Conservation (phyloP, 2,888 invertebrate genomes). For the Sphecodes monilicornis region DNA sequence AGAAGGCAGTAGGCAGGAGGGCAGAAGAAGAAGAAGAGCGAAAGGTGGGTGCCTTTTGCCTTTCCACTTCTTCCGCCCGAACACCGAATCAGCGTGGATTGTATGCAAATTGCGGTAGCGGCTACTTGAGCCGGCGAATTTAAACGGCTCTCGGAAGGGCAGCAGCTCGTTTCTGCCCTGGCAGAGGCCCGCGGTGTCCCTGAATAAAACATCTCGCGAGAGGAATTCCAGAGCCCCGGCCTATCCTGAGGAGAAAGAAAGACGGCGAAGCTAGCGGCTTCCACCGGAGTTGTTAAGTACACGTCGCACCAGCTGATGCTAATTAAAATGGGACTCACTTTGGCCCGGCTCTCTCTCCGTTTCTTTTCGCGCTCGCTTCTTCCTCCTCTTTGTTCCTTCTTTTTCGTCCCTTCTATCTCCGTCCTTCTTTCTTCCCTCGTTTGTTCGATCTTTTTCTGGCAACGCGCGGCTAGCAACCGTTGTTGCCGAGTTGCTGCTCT, state of each 20-base stretch:
- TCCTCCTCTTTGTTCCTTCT: constrained; percentile 51
- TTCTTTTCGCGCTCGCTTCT: constrained; percentile 14
- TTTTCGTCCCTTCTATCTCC: not conserved
- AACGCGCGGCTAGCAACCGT: constrained; percentile 3
- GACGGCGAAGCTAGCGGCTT: constrained; percentile 52
- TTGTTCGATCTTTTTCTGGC: not conserved
- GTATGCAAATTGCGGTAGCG: constrained; percentile 83
- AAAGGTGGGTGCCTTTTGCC: constrained; percentile 33
- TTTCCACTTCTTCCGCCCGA: constrained; percentile 42
- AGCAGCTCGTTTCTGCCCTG: constrained; percentile 71
- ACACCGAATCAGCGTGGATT: constrained; percentile 80
- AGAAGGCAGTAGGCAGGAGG: not conserved
- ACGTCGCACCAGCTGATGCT: constrained; percentile 83
- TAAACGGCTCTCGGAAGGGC: constrained; percentile 73
- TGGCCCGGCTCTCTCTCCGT: constrained; percentile 29
- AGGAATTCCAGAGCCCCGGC: constrained; percentile 78
- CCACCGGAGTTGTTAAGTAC: constrained; percentile 81
- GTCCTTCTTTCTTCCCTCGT: not conserved
- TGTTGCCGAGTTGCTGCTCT: constrained; percentile 45
- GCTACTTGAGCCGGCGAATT: constrained; percentile 81
- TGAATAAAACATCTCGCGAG: constrained; percentile 83
- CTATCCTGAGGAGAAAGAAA: constrained; percentile 30
- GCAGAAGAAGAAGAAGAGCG: constrained; percentile 45
- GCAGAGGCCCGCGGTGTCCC: constrained; percentile 81
- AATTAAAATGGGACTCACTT: constrained; percentile 83